Evolutionary conservation across 1,140 invertebrate species (phyloP), one percentile per base, ranked within the genome.

Genomic region (Meloidogyne floridensis): DNA sequence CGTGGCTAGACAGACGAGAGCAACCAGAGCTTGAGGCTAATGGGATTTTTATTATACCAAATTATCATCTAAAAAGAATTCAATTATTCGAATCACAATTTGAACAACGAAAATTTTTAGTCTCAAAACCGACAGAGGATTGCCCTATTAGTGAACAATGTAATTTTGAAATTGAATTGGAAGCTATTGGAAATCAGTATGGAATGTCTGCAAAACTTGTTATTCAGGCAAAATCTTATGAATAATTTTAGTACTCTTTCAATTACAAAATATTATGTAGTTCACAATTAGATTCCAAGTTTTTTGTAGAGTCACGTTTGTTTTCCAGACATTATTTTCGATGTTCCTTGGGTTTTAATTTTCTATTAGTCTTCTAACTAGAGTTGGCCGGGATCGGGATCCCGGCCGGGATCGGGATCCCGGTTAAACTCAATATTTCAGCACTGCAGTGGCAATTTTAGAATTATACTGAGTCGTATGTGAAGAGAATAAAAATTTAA

Each of bases 1-100:
- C 95, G 1, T 97, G 96, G 96, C 77, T 89, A 47, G 87, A 90
- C 51, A 72, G 81, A 85, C 93, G 93, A 43, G 93, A 95, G 89
- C 94, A 91, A 90, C n/a, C 92, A 92, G 84, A 92, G 93, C 13
- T 91, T 90, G 79, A 88, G 81, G 87, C 85, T 4, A 89, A 91
- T 77, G 87, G 89, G 70, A 87, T 91, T 15, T 89, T 87, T 32
- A 93, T 95, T 51, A 84, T 89, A 69, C 88, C 88, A 13, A 20
- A 51, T 20, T 54, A 32, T 47, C 18, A 7, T 11, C 32, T 42
- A 56, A 42, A 51, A n/a, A 54, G 56, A 43, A 54, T 89, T n/a
- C 71, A 85, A 77, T 81, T 89, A 4, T 86, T 84, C 81, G 88
- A 89, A 32, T 85, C 82, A 59, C 88, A 89, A 65, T 53, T 89